Evolutionary conservation across 2,113 vertebrate species (phyloP).

Genomic region (Aythya baeri): DNA sequence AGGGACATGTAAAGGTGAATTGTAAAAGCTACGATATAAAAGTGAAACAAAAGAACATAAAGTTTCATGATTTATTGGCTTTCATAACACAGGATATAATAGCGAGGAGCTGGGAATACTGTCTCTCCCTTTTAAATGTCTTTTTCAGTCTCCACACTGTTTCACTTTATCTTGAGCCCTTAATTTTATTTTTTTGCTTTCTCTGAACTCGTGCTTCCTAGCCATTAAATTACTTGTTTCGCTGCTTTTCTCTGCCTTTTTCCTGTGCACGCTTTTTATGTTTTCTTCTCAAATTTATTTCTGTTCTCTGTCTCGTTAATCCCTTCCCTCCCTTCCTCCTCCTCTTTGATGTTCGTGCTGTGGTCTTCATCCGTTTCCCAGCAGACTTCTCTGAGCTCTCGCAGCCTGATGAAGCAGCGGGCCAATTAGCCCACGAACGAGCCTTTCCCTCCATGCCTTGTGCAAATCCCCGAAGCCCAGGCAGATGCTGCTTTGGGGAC

Average conservation of each 20-base stretch:
- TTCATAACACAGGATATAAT: background rate
- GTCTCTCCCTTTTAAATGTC: background rate
- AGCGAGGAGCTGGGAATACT: background rate
- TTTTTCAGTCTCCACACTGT: background rate
- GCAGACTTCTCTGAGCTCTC: constrained; percentile 6
- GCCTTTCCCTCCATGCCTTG: constrained; percentile 1
- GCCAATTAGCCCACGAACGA: constrained; percentile 41
- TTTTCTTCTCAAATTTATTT: constrained; percentile 9
- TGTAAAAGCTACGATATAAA: background rate
- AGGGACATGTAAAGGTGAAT: background rate
- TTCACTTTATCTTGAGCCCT: background rate
- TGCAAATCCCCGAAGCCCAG: background rate
- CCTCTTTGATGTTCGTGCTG: constrained; percentile 52
- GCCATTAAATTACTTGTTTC: background rate
- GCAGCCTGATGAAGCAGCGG: constrained; percentile 44
- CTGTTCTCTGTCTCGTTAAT: constrained; percentile 24
- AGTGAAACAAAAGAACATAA: background rate
- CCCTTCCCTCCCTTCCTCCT: constrained; percentile 14
- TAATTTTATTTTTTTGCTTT: background rate
- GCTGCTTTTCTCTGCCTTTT: background rate
- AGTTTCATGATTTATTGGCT: background rate
- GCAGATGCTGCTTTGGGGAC: background rate
- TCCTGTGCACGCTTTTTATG: constrained; percentile 16
- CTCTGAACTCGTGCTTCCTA: background rate
- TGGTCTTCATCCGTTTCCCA: constrained; percentile 33